Base-by-base conservation (phyloP, 2,113 vertebrate genomes). In the Ancistrus triradiatus region DNA sequence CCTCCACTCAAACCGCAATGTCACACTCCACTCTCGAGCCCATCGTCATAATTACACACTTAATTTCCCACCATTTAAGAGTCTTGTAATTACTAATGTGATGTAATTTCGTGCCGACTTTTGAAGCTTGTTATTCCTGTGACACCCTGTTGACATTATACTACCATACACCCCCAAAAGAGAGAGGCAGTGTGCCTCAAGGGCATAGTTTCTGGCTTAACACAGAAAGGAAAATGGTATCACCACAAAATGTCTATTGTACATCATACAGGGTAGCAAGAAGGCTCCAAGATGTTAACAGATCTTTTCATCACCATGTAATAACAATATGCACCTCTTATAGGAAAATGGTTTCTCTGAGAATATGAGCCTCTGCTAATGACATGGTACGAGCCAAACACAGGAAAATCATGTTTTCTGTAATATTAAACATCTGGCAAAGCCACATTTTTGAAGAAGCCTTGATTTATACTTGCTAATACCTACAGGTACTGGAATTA, bases 51-150 rank as follows among this genome's bases (percentile, higher is more conserved):
- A 61, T 62, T 56, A 62, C 63, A 62, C 57, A 56, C 51, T 57
- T 49, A 25, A 50, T 67, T 61, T 67, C 25, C 25, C 43, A 49
- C 25, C 51, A 62, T n/a, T 21, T 22, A 62, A 40, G 46, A 58
- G 31, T 17, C 35, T 57, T 63, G 43, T 50, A 63, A 58, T 56
- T 37, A 63, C 52, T 17, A 9, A 49, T 33, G 35, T 40, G 59
- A 70, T 58, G 51, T 43, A 31, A 63, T 70, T 63, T 63, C 43
- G 56, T 61, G 69, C 42, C 56, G 25, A 8, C 51, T 38, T 65
- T 65, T 47, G 48, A 57, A 13, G 15, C 44, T n/a, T 66, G 42
- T 56, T 66, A 48, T 66, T 47, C 21, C 43, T 66, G 51, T 35
- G 63, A 47, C 51, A 47, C 63, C 25, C 40, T 1, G 51, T 37